Evolutionary conservation across 2,797 vertebrate species (phyloP).

Genomic region (Heteromormyrus szaboi): DNA sequence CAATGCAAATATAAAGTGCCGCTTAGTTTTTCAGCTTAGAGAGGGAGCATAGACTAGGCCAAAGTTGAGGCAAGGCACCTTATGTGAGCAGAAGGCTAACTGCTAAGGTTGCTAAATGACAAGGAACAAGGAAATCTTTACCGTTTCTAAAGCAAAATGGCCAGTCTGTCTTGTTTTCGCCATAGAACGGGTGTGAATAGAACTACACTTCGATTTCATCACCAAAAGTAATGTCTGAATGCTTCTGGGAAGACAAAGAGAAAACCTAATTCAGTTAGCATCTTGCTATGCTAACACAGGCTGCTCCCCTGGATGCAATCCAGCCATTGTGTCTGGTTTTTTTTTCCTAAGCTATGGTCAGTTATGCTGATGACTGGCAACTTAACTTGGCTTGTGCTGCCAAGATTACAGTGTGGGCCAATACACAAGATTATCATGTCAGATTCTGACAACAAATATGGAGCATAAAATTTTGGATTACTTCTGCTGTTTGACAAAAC

Average conservation of each 20-base stretch:
- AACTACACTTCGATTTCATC: not conserved
- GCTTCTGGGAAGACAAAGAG: not conserved
- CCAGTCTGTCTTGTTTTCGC: not conserved
- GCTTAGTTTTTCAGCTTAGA: not conserved
- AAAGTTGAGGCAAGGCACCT: not conserved
- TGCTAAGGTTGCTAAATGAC: not conserved
- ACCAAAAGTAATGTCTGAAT: not conserved
- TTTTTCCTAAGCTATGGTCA: not conserved
- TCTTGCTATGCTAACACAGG: not conserved
- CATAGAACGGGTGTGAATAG: not conserved
- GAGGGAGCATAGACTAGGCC: not conserved
- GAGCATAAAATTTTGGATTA: not conserved
- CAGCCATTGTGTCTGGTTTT: not conserved
- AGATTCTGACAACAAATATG: not conserved
- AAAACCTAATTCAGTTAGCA: not conserved
- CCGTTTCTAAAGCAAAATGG: not conserved
- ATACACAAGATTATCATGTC: not conserved
- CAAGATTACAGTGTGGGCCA: slow-evolving; percentile 3
- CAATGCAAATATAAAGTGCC: not conserved
- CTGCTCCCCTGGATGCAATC: not conserved
- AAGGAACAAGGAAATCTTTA: not conserved
- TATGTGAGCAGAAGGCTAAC: not conserved
- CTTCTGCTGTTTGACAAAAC: not conserved
- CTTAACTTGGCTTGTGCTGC: not conserved
- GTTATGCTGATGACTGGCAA: not conserved